A percentile compares a stretch with the other conserved stretches of the same genome.
These are phyloP conservation scores for Eriosoma lanigerum DNA, from an alignment of 1,140 invertebrate genomes.

Conservation along the genomic window DNA sequence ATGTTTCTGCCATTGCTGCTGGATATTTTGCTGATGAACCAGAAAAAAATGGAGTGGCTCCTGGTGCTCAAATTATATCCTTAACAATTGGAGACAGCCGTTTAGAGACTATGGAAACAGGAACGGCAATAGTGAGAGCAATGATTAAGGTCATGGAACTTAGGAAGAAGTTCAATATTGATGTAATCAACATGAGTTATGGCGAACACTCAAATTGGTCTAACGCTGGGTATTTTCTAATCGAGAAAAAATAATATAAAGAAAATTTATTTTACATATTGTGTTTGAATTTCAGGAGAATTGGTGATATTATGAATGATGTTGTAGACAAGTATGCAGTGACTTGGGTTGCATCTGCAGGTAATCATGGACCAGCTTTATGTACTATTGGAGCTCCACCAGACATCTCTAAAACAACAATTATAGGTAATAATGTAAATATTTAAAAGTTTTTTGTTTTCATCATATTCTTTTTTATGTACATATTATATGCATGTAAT, in stretches of 20 bases:
- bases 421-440: conserved; percentile 68
- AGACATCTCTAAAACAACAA: conserved; percentile 75
- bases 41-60: conserved; percentile 91
- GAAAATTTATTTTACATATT: neutral
- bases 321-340: conserved; percentile 91
- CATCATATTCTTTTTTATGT: no score
- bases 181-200: conserved; percentile 98
- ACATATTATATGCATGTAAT: no score
- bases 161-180: conserved; percentile 63
- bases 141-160: conserved; percentile 82
- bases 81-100: conserved; percentile 88
- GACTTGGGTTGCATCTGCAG: conserved; percentile 87
- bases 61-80: conserved; percentile 93
- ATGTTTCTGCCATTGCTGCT: conserved; percentile 93
- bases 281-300: conserved; percentile 64
- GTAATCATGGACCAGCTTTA: conserved; percentile 92
- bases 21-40: conserved; percentile 88
- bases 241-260: neutral
- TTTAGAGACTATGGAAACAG: conserved; percentile 94
- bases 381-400: conserved; percentile 92
- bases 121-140: conserved; percentile 84
- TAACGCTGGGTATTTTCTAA: conserved; percentile 72
- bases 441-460: no score
- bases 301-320: conserved; percentile 84
- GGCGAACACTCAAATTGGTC: conserved; percentile 92